A percentile compares a stretch with the other conserved stretches of the same genome.
Conservation (phyloP, 2,113 vertebrate genomes). For the Corydoras maculifer region DNA sequence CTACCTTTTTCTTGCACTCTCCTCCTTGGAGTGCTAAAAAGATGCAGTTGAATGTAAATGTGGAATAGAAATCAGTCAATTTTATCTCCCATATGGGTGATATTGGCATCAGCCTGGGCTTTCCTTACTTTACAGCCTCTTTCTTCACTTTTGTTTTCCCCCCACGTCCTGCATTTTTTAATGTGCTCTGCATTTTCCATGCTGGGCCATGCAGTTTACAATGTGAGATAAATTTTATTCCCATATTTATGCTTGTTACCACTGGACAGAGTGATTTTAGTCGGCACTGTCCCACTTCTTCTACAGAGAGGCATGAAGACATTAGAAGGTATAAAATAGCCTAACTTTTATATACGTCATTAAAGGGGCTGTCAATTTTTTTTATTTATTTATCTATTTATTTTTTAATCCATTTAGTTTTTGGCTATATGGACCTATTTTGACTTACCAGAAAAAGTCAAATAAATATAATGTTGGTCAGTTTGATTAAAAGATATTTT, state of each 20-base stretch:
- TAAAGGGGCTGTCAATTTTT: constrained; percentile 38
- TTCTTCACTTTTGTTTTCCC: constrained; percentile 62
- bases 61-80: constrained; percentile 65
- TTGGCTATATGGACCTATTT: no score
- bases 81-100: constrained; percentile 66
- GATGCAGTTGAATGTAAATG: constrained; percentile 60
- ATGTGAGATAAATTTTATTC: constrained; percentile 68
- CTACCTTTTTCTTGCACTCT: constrained; percentile 51
- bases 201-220: constrained; percentile 64
- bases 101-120: constrained; percentile 51
- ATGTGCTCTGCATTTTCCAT: constrained; percentile 62
- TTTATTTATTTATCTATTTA: no score
- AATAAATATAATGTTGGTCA: no score
- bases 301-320: constrained; percentile 38
- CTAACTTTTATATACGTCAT: constrained; percentile 50
- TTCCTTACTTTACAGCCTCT: constrained; percentile 58
- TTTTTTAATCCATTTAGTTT: no score
- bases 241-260: constrained; percentile 62
- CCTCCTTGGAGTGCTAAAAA: constrained; percentile 60
- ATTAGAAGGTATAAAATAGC: constrained; percentile 47
- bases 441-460: no score
- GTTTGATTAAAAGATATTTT: no score
- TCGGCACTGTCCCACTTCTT: constrained; percentile 32
- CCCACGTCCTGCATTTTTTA: constrained; percentile 56
- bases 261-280: constrained; percentile 51